Conservation (phyloP, 2,888 invertebrate genomes). For the Leucophenga maculata region DNA sequence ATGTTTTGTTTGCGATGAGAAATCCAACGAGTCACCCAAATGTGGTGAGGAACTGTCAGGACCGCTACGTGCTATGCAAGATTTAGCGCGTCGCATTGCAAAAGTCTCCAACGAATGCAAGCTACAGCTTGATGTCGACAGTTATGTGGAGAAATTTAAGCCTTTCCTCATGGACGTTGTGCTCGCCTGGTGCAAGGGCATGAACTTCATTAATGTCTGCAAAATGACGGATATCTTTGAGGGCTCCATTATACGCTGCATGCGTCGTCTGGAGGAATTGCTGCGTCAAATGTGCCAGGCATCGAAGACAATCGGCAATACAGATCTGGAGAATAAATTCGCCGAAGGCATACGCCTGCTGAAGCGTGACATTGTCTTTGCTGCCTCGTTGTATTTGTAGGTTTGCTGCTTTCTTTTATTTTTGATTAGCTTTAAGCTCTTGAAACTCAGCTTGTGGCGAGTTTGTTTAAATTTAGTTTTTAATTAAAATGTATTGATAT, state of each 20-base stretch:
- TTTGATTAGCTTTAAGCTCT: background rate
- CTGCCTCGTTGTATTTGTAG: constrained; percentile 95
- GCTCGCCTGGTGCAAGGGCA: constrained; percentile 95
- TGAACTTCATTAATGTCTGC: constrained; percentile 91
- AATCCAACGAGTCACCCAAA: constrained; percentile 82
- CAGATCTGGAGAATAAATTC: constrained; percentile 96
- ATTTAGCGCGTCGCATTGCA: constrained; percentile 92
- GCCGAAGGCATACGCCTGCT: constrained; percentile 91
- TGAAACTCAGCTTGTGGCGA: too few species aligned
- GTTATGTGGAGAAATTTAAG: constrained; percentile 92
- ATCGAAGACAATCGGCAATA: constrained; percentile 96
- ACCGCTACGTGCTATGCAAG: constrained; percentile 93
- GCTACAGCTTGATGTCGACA: constrained; percentile 90
- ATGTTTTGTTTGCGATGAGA: constrained; percentile 95
- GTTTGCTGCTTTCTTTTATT: background rate
- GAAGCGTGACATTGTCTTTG: constrained; percentile 99
- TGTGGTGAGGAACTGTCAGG: constrained; percentile 88
- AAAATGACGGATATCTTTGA: constrained; percentile 98
- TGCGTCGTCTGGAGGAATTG: constrained; percentile 96
- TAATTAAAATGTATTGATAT: too few species aligned
- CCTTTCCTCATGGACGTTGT: constrained; percentile 98
- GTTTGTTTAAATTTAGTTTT: too few species aligned
- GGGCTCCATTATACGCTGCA: constrained; percentile 86
- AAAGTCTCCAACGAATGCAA: constrained; percentile 88
- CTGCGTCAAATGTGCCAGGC: constrained; percentile 96